Base-by-base conservation (phyloP, 1,140 invertebrate species). In the Aphelenchoides fujianensis region DNA sequence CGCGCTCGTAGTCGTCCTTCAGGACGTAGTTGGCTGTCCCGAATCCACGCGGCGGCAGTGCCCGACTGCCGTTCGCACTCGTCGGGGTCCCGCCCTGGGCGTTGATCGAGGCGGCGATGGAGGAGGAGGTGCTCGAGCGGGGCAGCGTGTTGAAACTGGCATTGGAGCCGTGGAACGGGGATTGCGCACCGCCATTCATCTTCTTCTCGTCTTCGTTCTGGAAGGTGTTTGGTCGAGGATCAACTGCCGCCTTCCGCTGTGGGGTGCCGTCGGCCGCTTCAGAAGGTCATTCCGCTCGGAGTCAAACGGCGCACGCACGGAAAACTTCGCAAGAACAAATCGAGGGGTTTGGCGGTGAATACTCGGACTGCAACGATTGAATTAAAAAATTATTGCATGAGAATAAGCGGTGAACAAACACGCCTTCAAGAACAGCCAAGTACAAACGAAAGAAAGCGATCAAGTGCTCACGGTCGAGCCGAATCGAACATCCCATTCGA, bases 1-100 rank as follows among this genome's bases (percentile, higher is more conserved):
- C 81, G 55, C 74, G 59, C 31, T 82, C 81, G 69, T 82, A 75
- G 30, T 79, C 77, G 23, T 79, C 77, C 34, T 59, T 59, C 34
- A 59, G 19, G 34, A 59, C 19, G 55, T 59, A 59, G 55, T 59
- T 59, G 55, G 28, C 34, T 19, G 55, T 23, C 34, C 55, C 55
- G 19, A 59, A 59, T 59, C 55, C 55, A 30, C 55, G 5, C 5
- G 55, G 55, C 7, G 55, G 55, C 19, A 59, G 23, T 59, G 55
- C 34, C 34, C 55, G 5, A 59, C 19, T 23, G 23, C 5, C 55
- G 34, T 59, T 59, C 5, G 5, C 34, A 19, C 55, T 59, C 19
- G 55, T 59, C 12, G 55, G 55, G 12, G 55, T 59, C 34, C 5
- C 55, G 19, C 55, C 34, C 28, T 19, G 5, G 28, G 55, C 23